Base-by-base conservation (phyloP, 2,113 vertebrate genomes). In the Taurulus bubalis region DNA sequence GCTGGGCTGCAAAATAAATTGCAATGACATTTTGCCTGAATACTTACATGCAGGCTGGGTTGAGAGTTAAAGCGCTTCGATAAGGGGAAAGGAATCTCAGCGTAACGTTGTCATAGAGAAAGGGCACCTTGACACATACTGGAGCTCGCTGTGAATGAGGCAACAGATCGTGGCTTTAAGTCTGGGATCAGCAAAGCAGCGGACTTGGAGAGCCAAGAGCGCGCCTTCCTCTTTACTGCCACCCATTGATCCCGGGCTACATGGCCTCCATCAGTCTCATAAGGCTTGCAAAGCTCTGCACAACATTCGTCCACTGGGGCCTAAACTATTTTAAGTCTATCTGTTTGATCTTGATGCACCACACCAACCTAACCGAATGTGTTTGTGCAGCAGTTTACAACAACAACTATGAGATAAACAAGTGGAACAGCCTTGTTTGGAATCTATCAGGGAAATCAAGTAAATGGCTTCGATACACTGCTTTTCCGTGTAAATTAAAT, bases 81-180 rank as follows among this genome's bases (percentile, higher is more conserved):
- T 89, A 77, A 76, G 66, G 38, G 76, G 71, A 82, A 40, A 59
- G 84, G 77, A 91, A 91, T 92, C 79, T 91, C 86, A 85, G 75
- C 82, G 30, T 51, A 69, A 68, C 84, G 87, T 85, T 92, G 88
- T 85, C 92, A 90, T 84, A 84, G 78, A 71, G 79, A 88, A 80
- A 83, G 91, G 92, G 90, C 91, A 93, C 91, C 90, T 90, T 93
- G 92, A 93, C 91, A 92, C 88, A 91, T 89, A 83, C 83, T 88
- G 76, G 59, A 77, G 85, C 77, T 84, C 65, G 18, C 80, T 82
- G 91, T 84, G 91, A 91, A 90, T 88, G 75, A 77, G 74, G 75
- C 51, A 77, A 87, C 76, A 87, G 89, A 93, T 79, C 84, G 73
- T 26, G 71, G 42, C 79, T 76, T 65, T 53, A 80, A 86, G 79